These are phyloP conservation scores for Glossophaga mutica DNA, from an alignment of 2,797 vertebrate species.

Conservation along the genomic window DNA sequence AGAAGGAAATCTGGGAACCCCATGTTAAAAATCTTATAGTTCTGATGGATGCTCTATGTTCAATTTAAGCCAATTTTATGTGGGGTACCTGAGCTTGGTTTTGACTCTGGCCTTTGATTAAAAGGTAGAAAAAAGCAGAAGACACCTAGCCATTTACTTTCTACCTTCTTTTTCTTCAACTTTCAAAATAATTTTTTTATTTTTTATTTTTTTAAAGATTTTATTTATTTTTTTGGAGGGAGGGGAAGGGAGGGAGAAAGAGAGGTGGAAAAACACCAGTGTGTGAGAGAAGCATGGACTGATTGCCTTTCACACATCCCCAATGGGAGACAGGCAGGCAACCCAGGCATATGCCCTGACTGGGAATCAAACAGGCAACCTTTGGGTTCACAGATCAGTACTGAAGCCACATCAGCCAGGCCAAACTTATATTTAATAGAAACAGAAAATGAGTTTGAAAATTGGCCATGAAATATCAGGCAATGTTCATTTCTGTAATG, in stretches of 20 bases:
- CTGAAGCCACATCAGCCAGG: background rate
- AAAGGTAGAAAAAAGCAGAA: background rate
- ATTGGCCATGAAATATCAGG: background rate
- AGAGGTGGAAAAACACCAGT: no score
- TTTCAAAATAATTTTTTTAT: background rate
- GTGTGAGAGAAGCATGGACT: background rate
- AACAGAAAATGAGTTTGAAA: background rate
- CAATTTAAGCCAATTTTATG: background rate
- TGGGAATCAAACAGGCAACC: background rate
- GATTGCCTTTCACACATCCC: background rate
- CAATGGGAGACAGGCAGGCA: background rate
- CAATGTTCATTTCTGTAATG: background rate
- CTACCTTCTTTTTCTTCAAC: background rate
- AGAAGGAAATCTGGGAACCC: background rate
- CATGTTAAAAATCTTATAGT: background rate
- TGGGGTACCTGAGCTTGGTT: background rate
- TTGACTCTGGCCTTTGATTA: background rate
- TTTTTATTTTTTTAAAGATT: background rate
- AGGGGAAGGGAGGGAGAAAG: background rate
- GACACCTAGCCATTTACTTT: background rate
- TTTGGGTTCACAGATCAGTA: background rate
- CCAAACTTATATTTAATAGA: background rate
- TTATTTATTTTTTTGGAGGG: background rate
- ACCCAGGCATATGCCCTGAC: background rate
- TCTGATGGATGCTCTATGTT: background rate